These are phyloP conservation scores for Mormyrus hasselquistii DNA, from an alignment of 2,797 vertebrate species.

Conservation along the genomic window DNA sequence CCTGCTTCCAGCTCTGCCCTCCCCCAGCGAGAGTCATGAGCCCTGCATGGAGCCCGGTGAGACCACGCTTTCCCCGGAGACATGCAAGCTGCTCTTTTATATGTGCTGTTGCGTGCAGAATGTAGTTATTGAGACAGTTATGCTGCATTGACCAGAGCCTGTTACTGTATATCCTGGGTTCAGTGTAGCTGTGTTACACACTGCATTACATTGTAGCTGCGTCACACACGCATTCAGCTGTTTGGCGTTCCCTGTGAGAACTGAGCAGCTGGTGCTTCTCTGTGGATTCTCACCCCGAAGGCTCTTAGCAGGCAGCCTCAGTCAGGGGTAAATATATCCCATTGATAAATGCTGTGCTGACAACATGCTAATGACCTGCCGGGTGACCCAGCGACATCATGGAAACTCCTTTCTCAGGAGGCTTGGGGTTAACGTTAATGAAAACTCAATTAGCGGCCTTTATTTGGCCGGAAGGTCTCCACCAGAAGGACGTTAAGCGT, in stretches of 20 bases:
- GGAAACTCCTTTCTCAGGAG: constrained; percentile 27
- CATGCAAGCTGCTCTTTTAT: not conserved
- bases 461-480: constrained; percentile 21
- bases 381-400: constrained; percentile 29
- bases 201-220: not conserved
- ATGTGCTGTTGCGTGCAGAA: not conserved
- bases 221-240: constrained; percentile 22
- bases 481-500: not conserved
- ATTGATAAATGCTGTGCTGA: constrained; percentile 50
- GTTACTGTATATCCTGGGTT: not conserved
- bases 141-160: not conserved
- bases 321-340: constrained; percentile 62
- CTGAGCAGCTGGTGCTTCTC: constrained; percentile 58
- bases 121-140: not conserved
- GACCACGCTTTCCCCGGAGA: constrained; percentile 18
- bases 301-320: constrained; percentile 37
- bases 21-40: constrained; percentile 78
- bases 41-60: constrained; percentile 66
- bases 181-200: not conserved
- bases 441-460: constrained; percentile 39
- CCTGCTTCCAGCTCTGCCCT: constrained; percentile 80
- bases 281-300: constrained; percentile 55
- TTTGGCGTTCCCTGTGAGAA: constrained; percentile 38
- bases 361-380: constrained; percentile 30
- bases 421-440: constrained; percentile 31